Base-by-base conservation (phyloP, 2,888 invertebrate species). In the Orthosia gracilis region DNA sequence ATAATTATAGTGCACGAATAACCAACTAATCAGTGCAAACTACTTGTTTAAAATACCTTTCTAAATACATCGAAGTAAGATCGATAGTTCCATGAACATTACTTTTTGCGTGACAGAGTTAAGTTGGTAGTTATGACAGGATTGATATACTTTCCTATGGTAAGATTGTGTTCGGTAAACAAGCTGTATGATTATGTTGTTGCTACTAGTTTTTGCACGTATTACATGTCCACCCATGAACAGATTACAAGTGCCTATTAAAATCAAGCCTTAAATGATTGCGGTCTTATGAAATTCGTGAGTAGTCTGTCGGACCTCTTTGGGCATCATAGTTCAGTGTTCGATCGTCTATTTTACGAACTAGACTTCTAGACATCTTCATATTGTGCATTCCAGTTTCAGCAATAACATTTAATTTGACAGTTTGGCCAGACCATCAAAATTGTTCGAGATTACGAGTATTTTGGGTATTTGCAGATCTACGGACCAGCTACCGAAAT, bases 1-100 rank as follows among this genome's bases (percentile, higher is more conserved):
- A 83, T 88, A 86, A 87, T 86, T 86, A 86, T 85, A 83, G 76
- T 75, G 77, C 55, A 76, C 64, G n/a, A 18, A 18, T 49, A 49
- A 77, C 62, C 26, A 70, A 65, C 15, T 65, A 65, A 77, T 58
- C 13, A n/a, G 18, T 57, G 31, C 47, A 4, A 11, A 17, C 31
- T 1, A 21, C 15, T 26, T 21, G 21, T 23, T 17, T 7, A 11
- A 3, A 23, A 9, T 21, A 18, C 26, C 5, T 5, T 58, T 26
- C 54, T 49, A 73, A 65, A 26, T 26, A 26, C 50, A n/a, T 18
- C 11, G 40, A 3, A 0, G 12, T 84, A 67, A 57, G 74, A 47
- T 59, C 50, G 52, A 59, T 58, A 69, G 62, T 63, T 49, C 13
- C 12, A 26, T 54, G 23, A 49, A 47, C 21, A 17, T 45, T 40